A percentile compares a stretch with the other conserved stretches of the same genome.
phyloP scores from a whole-genome alignment of 2,797 vertebrate species.

The Ambastaia sidthimunki region DNA sequence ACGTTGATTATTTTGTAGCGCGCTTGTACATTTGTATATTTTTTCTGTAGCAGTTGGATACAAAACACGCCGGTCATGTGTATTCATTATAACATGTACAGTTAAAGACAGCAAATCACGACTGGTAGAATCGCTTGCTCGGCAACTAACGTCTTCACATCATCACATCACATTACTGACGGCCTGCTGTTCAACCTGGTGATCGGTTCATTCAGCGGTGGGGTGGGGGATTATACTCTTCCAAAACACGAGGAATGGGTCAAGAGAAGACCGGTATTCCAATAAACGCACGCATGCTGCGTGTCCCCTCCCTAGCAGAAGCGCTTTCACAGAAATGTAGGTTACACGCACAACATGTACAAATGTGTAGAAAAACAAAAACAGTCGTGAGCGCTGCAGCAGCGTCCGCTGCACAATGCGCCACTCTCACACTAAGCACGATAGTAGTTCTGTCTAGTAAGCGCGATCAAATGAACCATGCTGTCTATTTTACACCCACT shows the following conservation, averaged over 20 bases:
- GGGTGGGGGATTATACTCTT: constrained; percentile 59
- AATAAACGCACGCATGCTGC: constrained; percentile 60
- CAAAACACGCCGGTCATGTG: too few relatives aligned
- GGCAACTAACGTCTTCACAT: constrained; percentile 18
- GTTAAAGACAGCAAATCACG: too few relatives aligned
- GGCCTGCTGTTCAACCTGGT: constrained; percentile 51
- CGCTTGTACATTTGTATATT: too few relatives aligned
- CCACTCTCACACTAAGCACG: constrained; percentile 39
- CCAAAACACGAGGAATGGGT: constrained; percentile 72
- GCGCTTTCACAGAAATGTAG: constrained; percentile 74
- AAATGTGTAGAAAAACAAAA: constrained; percentile 79
- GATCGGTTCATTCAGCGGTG: constrained; percentile 36
- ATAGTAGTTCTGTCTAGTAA: constrained; percentile 40
- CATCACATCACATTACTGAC: constrained; percentile 27
- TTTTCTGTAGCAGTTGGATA: too few relatives aligned
- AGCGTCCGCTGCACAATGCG: constrained; percentile 71
- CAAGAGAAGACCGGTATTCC: constrained; percentile 60
- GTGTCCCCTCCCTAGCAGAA: constrained; percentile 69
- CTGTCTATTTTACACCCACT: not conserved
- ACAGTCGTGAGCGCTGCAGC: constrained; percentile 67
- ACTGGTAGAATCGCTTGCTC: constrained; percentile 17
- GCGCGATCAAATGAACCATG: constrained; percentile 32
- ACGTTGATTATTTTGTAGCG: too few relatives aligned
- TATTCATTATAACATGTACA: too few relatives aligned
- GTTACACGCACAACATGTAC: constrained; percentile 70